Percentiles rank a stretch among this genome's conserved stretches.
Conservation (phyloP, 2,113 vertebrate genomes). For the Trochalopteron elliotii region DNA sequence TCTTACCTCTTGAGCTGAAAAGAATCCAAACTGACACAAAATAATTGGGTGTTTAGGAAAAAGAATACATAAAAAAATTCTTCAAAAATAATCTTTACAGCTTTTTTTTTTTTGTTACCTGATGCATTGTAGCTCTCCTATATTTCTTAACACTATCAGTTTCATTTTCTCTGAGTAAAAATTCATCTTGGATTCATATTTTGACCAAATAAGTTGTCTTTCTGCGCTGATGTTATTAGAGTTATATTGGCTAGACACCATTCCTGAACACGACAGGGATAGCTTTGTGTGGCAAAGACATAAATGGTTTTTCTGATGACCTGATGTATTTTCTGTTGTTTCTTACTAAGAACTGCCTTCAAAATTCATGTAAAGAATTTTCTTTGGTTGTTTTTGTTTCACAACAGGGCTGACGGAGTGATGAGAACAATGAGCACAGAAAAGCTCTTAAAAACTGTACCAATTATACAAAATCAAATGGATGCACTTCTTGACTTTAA, state of each 20-base stretch:
- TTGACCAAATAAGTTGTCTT: background rate
- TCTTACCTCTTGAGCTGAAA: background rate
- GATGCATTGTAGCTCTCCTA: background rate
- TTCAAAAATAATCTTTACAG: background rate
- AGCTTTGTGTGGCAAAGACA: background rate
- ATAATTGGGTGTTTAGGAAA: background rate
- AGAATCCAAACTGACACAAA: background rate
- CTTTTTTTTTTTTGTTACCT: background rate
- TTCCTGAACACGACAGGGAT: background rate
- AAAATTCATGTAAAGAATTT: background rate
- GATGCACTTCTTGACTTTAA: conserved; percentile 95
- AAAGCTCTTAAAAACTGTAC: conserved; percentile 92
- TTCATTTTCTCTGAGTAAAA: background rate
- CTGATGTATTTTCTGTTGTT: background rate
- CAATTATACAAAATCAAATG: conserved; percentile 93
- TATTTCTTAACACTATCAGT: background rate
- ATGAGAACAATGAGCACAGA: conserved; percentile 99
- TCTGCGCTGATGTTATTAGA: background rate
- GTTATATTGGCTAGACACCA: background rate
- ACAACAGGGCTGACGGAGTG: conserved; percentile 89
- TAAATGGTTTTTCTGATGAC: background rate
- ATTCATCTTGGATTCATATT: background rate
- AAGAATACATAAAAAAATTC: background rate
- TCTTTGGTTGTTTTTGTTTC: background rate
- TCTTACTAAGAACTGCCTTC: background rate